phyloP scores from a whole-genome alignment of 2,888 invertebrate genomes.

The Pollenia angustigena region DNA sequence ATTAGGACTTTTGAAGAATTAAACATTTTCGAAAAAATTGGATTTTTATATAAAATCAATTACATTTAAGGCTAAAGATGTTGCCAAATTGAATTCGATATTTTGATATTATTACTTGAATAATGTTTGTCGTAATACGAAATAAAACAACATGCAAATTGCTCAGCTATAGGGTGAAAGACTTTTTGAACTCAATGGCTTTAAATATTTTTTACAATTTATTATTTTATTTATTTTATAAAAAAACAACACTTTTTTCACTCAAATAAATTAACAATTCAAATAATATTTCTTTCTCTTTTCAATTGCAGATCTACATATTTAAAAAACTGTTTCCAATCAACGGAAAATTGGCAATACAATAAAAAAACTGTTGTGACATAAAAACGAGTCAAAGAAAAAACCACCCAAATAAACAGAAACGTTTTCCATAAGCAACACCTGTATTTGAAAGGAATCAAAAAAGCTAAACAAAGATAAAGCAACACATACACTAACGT shows the following conservation, averaged over 20 bases:
- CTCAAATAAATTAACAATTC: background rate
- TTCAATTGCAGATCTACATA: conserved; percentile 44
- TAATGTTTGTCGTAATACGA: too few species aligned
- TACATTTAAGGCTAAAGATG: too few species aligned
- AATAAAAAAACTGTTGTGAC: conserved; percentile 32
- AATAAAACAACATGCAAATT: too few species aligned
- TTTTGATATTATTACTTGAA: too few species aligned
- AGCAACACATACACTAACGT: conserved; percentile 28
- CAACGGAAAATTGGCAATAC: conserved; percentile 39
- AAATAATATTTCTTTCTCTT: background rate
- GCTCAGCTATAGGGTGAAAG: too few species aligned
- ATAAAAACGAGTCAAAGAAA: conserved; percentile 18
- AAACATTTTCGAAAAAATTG: too few species aligned
- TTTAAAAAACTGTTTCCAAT: conserved; percentile 21
- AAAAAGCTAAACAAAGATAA: background rate
- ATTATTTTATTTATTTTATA: too few species aligned
- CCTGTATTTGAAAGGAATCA: conserved; percentile 57
- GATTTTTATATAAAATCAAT: too few species aligned
- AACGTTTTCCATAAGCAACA: conserved; percentile 22
- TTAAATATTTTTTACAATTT: background rate
- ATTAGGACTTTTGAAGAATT: too few species aligned
- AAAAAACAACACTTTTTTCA: background rate
- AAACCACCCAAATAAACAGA: conserved; percentile 3
- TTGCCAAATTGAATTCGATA: too few species aligned
- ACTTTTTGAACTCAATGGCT: too few species aligned